A percentile compares a stretch with the other conserved stretches of the same genome.
phyloP scores from a whole-genome alignment of 2,797 vertebrate species.

The Characodon lateralis region DNA sequence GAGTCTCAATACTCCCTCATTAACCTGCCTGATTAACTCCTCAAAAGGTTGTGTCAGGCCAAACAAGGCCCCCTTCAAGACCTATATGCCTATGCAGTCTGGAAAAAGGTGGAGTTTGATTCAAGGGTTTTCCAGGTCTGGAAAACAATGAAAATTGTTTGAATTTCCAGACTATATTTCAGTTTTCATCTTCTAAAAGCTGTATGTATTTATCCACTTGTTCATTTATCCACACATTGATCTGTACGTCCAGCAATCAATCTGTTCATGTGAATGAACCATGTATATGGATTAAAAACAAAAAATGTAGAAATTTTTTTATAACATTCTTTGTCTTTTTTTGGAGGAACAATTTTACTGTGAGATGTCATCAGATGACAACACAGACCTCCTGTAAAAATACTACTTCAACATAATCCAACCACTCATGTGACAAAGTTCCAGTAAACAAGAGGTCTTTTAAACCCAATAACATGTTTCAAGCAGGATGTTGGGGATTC shows the following conservation, averaged over 20 bases:
- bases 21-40: neutral
- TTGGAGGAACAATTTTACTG: slow-evolving; percentile 9
- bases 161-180: neutral
- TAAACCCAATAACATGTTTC: slow-evolving; percentile 14
- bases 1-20: slow-evolving; percentile 39
- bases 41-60: slow-evolving; percentile 4
- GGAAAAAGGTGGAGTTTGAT: neutral
- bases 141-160: neutral
- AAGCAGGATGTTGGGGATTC: slow-evolving; percentile 42
- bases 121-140: neutral
- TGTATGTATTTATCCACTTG: too few species aligned
- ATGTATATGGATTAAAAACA: neutral
- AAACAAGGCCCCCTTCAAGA: neutral
- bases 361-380: slow-evolving; percentile 8
- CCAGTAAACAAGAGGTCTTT: slow-evolving; percentile 29
- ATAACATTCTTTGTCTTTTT: neutral
- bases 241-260: neutral
- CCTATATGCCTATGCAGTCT: neutral
- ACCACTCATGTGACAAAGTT: slow-evolving; percentile 17
- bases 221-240: neutral
- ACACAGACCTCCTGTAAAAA: neutral
- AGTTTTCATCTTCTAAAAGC: neutral
- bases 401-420: slow-evolving; percentile 13
- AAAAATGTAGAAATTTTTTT: neutral
- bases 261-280: neutral